Percentiles rank a stretch among this genome's conserved stretches.
phyloP scores from a whole-genome alignment of 2,113 vertebrate species.

The Phalacrocorax brasilianus region DNA sequence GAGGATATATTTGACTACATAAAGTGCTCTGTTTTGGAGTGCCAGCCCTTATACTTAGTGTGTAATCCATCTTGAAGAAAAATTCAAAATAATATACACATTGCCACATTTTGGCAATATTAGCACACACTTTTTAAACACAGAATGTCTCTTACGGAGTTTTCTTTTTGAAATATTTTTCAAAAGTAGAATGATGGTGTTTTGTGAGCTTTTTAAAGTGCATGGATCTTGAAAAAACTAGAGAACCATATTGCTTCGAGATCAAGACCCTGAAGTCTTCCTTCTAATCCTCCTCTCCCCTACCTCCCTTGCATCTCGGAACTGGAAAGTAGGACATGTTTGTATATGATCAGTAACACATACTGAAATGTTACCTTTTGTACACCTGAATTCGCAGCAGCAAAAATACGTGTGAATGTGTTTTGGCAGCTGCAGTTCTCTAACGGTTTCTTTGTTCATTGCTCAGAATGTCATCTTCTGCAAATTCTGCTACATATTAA shows the following conservation, averaged over 20 bases:
- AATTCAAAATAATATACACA: neutral
- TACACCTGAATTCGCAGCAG: neutral
- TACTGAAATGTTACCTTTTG: neutral
- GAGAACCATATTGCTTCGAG: neutral
- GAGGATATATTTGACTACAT: neutral
- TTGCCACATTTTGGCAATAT: neutral
- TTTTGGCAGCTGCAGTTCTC: neutral
- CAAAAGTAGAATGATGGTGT: fast-evolving
- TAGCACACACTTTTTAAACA: neutral
- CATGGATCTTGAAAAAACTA: neutral
- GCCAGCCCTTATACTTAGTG: neutral
- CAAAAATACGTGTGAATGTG: neutral
- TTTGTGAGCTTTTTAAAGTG: neutral
- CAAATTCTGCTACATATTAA: neutral
- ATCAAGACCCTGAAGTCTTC: neutral
- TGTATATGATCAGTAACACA: neutral
- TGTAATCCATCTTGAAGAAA: neutral
- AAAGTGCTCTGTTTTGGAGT: neutral
- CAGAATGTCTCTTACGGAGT: neutral
- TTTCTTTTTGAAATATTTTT: neutral
- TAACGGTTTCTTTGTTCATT: neutral
- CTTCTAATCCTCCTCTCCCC: neutral
- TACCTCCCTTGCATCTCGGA: fast-evolving
- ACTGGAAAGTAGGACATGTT: neutral
- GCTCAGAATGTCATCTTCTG: neutral